Evolutionary conservation across 2,797 vertebrate species (phyloP), one percentile per base, ranked within the genome.

Genomic region (Fringilla coelebs): DNA sequence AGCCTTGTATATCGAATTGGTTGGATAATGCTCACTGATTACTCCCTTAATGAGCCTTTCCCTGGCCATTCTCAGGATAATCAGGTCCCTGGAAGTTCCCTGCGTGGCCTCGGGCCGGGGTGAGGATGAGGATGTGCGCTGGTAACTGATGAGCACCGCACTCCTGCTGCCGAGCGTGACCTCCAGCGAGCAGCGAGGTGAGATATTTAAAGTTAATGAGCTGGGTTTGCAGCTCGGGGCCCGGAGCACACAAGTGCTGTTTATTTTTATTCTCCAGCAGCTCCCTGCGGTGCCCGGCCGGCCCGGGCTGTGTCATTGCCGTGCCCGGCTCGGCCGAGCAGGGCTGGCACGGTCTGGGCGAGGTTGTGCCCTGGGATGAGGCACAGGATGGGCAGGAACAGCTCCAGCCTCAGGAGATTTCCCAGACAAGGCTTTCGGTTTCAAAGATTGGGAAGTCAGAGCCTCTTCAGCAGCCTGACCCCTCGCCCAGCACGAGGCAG

Each of bases 131-230:
- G 16, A 72, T 84, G 65, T 4, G 48, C 74, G 11, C 22, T 6
- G 49, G n/a, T 21, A 46, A n/a, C 49, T 67, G 80, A 25, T 60
- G 55, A 91, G 76, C 57, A 85, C 49, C 67, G 34, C 74, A 0
- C 67, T 12, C 4, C 79, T n/a, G 11, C 58, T 24, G 68, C 48
- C 28, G 17, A 15, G 11, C 2, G 38, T 96, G 94, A 96, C 92
- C 95, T 95, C 92, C 86, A 63, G 84, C 89, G 74, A 40, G 80
- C 67, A 24, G 84, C 76, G 74, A 95, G 96, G 90, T 89, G 93
- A 96, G 91, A 82, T 85, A 95, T 94, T 96, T 92, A 85, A 90
- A 95, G 93, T 85, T 94, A 96, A 93, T 80, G 95, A 96, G 95
- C 78, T 60, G 88, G 80, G 55, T 81, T 63, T 62, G 81, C 90